Evolutionary conservation across 1,140 invertebrate species (phyloP).

Genomic region (Drosophila ercepeae): DNA sequence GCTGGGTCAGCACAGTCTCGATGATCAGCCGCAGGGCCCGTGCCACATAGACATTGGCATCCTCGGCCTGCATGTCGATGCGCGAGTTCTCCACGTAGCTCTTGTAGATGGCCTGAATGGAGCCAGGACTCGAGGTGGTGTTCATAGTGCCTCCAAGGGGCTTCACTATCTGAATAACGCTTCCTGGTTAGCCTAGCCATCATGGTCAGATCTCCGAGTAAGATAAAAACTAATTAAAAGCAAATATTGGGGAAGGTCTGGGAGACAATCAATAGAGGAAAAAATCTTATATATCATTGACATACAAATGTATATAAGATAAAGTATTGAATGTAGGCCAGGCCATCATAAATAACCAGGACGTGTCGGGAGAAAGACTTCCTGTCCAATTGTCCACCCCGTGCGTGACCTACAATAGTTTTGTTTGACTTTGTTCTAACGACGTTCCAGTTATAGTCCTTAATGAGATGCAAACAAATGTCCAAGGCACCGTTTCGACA

Average conservation of each 20-base stretch:
- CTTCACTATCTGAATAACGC: background rate
- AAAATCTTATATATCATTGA: background rate
- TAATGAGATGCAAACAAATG: constrained; percentile 46
- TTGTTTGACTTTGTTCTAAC: constrained; percentile 36
- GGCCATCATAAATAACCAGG: background rate
- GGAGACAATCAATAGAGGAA: background rate
- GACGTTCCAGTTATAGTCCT: background rate
- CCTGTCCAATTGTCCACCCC: background rate
- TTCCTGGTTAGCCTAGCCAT: background rate
- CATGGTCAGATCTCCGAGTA: background rate
- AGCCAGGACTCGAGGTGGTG: background rate
- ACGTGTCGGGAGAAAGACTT: background rate
- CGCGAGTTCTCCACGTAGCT: constrained; percentile 41
- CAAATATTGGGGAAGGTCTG: background rate
- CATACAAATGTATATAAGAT: too few species aligned
- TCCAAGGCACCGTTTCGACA: background rate
- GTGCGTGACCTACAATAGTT: constrained; percentile 30
- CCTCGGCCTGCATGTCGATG: constrained; percentile 61
- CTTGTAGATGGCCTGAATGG: constrained; percentile 17
- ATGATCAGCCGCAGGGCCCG: constrained; percentile 49
- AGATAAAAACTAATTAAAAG: constrained; percentile 31
- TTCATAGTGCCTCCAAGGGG: constrained; percentile 13
- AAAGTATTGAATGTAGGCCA: background rate
- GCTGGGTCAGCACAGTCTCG: constrained; percentile 53
- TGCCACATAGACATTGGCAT: constrained; percentile 49